phyloP scores from a whole-genome alignment of 2,888 invertebrate genomes.

The Baronia brevicornis region DNA sequence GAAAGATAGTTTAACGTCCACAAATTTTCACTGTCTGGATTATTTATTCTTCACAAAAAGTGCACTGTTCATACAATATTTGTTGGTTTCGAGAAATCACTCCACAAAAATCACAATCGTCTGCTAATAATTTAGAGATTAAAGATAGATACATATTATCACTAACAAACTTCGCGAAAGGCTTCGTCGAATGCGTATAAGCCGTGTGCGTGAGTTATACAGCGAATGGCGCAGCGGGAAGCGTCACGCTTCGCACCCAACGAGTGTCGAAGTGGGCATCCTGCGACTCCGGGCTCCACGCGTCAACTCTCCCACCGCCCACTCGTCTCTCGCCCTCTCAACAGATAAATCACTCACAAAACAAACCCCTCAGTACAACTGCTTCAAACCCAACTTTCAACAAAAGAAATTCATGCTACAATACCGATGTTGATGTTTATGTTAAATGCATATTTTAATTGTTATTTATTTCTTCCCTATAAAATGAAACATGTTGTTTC shows the following conservation, averaged over 20 bases:
- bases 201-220: constrained; percentile 14
- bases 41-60: no score
- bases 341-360: constrained; percentile 31
- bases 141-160: constrained; percentile 14
- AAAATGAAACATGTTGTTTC: no score
- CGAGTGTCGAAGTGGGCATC: constrained; percentile 49
- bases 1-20: neutral
- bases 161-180: constrained; percentile 8
- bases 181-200: constrained; percentile 17
- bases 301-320: constrained; percentile 25
- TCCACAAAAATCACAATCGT: no score
- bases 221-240: constrained; percentile 28
- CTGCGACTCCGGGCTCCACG: constrained; percentile 40
- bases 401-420: no score
- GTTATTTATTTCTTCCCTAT: no score
- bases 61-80: no score
- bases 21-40: no score
- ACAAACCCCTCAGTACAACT: constrained; percentile 24
- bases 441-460: no score
- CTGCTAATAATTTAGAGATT: no score
- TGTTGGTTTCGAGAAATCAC: no score
- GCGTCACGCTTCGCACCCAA: constrained; percentile 53
- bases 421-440: no score
- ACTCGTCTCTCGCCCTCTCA: constrained; percentile 39
- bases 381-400: no score